Evolutionary conservation across 1,140 invertebrate species (phyloP).

Genomic region (Popillia japonica): DNA sequence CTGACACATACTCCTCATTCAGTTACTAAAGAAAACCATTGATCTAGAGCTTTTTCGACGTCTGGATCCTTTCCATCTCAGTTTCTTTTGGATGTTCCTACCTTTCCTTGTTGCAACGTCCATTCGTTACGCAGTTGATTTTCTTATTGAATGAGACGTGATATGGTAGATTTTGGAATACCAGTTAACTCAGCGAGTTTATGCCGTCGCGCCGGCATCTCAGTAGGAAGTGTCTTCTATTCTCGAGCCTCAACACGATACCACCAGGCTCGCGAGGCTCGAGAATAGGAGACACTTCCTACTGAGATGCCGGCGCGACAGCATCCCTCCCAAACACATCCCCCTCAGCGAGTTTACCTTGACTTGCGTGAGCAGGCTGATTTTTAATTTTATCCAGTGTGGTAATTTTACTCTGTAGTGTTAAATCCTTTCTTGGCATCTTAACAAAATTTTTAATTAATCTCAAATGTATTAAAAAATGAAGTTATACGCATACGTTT

Average conservation of each 20-base stretch:
- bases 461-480: background rate
- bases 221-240: no score
- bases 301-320: no score
- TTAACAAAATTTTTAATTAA: constrained; percentile 2
- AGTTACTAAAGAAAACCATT: constrained; percentile 40
- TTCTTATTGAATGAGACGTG: constrained; percentile 34
- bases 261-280: no score
- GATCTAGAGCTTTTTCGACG: constrained; percentile 42
- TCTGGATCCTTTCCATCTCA: constrained; percentile 42
- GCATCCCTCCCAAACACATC: no score
- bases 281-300: no score
- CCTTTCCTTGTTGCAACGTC: constrained; percentile 31
- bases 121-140: constrained; percentile 27
- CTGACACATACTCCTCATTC: no score
- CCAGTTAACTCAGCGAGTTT: constrained; percentile 25
- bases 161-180: constrained; percentile 29
- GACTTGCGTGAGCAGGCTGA: background rate
- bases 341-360: background rate
- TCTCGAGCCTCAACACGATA: no score
- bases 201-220: no score
- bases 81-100: constrained; percentile 40
- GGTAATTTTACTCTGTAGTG: constrained; percentile 13
- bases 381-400: constrained; percentile 36
- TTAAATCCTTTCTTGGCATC: constrained; percentile 27
- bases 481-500: background rate